Conservation (phyloP, 2,888 invertebrate species). For the Sarcophaga caerulescens region DNA sequence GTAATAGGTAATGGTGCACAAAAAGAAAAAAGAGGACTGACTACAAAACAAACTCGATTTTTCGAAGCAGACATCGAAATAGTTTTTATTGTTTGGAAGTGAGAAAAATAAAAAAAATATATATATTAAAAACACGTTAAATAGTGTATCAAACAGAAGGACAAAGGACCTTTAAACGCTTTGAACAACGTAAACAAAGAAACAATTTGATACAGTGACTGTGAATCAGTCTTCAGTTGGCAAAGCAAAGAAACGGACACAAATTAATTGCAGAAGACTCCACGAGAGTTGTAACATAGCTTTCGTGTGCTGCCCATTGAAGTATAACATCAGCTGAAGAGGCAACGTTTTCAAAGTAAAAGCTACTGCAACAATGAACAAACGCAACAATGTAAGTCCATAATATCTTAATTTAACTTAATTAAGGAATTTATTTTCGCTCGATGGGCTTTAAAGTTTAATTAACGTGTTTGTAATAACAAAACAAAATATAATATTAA, state of each 20-base stretch:
- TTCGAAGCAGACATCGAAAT: constrained; percentile 51
- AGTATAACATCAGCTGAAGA: background rate
- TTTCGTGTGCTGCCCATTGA: background rate
- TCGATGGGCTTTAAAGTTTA: background rate
- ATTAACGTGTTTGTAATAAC: constrained; percentile 11
- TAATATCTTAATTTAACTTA: background rate
- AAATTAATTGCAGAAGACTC: constrained; percentile 19
- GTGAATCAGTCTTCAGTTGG: constrained; percentile 38
- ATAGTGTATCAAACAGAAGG: constrained; percentile 55
- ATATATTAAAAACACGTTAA: constrained; percentile 33
- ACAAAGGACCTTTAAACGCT: constrained; percentile 65
- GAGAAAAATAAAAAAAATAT: constrained; percentile 5
- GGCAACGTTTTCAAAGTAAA: background rate
- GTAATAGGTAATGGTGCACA: background rate
- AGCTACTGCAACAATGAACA: constrained; percentile 74
- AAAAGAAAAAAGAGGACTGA: background rate
- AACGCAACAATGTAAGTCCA: constrained; percentile 79
- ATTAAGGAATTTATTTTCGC: background rate
- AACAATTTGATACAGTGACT: constrained; percentile 1
- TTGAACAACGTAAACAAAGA: constrained; percentile 57
- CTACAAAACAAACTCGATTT: background rate
- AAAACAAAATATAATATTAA: background rate
- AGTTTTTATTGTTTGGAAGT: constrained; percentile 12
- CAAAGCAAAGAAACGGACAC: constrained; percentile 27
- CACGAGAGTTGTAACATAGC: background rate